Evolutionary conservation across 2,797 vertebrate genomes (phyloP), one percentile per base, ranked within the genome.

Genomic region (Fringilla coelebs): DNA sequence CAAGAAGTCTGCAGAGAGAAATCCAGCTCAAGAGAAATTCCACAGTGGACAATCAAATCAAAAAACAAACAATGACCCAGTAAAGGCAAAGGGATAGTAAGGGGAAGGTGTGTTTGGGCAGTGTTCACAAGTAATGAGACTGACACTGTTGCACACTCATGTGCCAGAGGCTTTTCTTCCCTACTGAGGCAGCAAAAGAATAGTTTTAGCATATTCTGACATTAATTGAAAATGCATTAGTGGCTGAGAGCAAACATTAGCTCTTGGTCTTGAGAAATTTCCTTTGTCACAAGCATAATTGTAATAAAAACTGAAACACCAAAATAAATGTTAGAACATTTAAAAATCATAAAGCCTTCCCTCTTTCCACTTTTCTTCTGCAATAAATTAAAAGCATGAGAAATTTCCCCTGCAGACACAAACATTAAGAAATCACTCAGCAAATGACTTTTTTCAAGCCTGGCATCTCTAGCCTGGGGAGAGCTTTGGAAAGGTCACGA

Each of bases 361-460:
- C 36, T n/a, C 16, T 76, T 89, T 58, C 86, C 83, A 81, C 85
- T 95, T 89, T 77, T 85, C 85, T 85, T 49, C 61, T 85, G 63
- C 51, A 77, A 74, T 54, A 85, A 94, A 94, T 96, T 74, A 82
- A 86, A 94, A 91, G 28, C 52, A 51, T 4, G 40, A 77, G 48
- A 82, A 71, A 89, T 87, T 86, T 78, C 43, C 82, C 74, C 85
- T 29, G 1, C 81, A 91, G 91, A 91, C 57, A 79, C 49, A 79
- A 94, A 88, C 94, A 84, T 86, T 71, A 93, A 57, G 74, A 92
- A 93, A 87, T 70, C 73, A 29, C 86, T 95, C 17, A 7, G 77
- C 38, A 93, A 94, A 96, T 88, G 22, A 68, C 18, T 68, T 94
- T 89, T 90, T 88, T 77, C 66, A 72, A 89, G 85, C 78, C 58